Evolutionary conservation across 2,113 vertebrate species (phyloP).

Genomic region (Capricornis sumatraensis): DNA sequence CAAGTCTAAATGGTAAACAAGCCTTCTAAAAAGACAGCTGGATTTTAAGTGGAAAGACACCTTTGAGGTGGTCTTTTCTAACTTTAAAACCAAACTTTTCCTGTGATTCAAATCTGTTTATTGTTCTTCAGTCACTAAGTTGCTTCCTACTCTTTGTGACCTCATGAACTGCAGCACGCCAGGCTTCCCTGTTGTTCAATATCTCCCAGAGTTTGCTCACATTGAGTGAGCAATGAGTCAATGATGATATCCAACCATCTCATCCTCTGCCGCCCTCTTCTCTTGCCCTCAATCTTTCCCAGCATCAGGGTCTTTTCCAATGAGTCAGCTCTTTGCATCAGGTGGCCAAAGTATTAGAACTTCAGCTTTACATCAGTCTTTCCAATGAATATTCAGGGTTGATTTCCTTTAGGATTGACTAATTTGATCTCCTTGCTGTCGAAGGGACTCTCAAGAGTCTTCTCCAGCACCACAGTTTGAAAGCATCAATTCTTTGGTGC

Average conservation of each 20-base stretch:
- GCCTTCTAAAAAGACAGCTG: background rate
- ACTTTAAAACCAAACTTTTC: background rate
- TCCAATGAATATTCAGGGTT: background rate
- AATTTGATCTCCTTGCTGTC: background rate
- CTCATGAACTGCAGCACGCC: rapidly evolving
- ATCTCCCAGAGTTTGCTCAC: background rate
- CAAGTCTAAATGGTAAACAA: background rate
- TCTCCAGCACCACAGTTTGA: background rate
- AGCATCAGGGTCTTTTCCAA: background rate
- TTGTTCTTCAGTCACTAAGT: background rate
- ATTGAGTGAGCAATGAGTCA: background rate
- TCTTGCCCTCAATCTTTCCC: background rate
- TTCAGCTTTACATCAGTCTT: background rate
- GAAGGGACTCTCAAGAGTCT: background rate
- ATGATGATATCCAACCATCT: background rate
- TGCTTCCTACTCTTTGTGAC: background rate
- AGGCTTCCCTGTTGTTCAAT: background rate
- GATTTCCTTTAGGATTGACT: background rate
- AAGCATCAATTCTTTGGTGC: background rate
- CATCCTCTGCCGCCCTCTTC: background rate
- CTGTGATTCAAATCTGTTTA: background rate
- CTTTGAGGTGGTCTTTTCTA: background rate
- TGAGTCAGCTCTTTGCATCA: background rate
- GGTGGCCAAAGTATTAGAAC: background rate
- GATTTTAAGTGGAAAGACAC: background rate